Evolutionary conservation across 2,888 invertebrate genomes (phyloP), one percentile per base, ranked within the genome.

Genomic region (Synanthedon tipuliformis): DNA sequence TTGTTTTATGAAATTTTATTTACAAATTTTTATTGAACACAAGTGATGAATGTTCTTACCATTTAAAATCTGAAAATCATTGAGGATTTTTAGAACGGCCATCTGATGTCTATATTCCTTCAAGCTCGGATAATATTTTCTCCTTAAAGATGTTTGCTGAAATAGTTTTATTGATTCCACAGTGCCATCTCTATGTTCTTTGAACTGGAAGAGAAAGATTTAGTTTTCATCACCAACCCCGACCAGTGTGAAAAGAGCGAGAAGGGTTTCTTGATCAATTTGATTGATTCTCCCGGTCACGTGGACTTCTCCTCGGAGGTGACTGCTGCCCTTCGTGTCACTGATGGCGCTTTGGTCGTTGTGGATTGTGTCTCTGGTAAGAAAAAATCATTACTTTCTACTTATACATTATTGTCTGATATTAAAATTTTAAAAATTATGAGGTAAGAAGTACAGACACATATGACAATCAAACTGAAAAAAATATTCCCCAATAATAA

Each of bases 231-330:
- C 79, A 96, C 93, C 65, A 93, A 93, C 71, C 90, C 91, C 49
- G 95, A 96, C 84, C 97, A 97, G 85, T 92, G 95, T 73, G 97
- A 98, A 73, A 95, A 94, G 89, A 92, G 89, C 40, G 93, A 93
- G 65, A 95, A 93, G 84, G 98, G 98, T 89, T 99, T 99, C 92
- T 94, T 99, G 87, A 99, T 99, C 90, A 99, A 99, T 87, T 89
- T 99, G 87, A 99, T 99, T 69, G 99, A 99, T 88, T 99, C 99
- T 16, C 99, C 99, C 65, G 99, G 99, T 63, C 99, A 99, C 94
- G 99, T 99, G 75, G 99, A 99, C 89, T 99, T 99, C 90, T 99
- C 99, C 3, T 98, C 97, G 62, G 99, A 99, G 89, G 99, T 99
- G 64, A 99, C 99, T 53, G 99, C 99, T 71, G 99, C 99, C 66